Evolutionary conservation across 2,888 invertebrate genomes (phyloP).

Genomic region (Cryptus armator): DNA sequence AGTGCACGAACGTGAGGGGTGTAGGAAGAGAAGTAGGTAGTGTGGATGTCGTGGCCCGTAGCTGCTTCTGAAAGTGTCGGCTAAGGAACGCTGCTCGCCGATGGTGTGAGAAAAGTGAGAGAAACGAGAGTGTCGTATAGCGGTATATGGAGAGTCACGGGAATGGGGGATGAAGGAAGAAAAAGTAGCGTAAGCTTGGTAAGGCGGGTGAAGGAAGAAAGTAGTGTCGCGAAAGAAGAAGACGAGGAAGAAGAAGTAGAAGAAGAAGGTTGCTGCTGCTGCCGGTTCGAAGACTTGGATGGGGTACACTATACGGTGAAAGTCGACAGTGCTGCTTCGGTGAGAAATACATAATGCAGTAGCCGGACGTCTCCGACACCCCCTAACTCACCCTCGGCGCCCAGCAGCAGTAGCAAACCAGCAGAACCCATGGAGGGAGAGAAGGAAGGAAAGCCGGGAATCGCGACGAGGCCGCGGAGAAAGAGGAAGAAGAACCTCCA

Average conservation of each 20-base stretch:
- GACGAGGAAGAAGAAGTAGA: constrained; percentile 67
- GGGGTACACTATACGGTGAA: constrained; percentile 68
- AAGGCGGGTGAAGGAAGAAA: constrained; percentile 50
- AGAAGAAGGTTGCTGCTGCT: constrained; percentile 66
- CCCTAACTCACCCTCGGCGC: constrained; percentile 78
- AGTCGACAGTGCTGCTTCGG: constrained; percentile 74
- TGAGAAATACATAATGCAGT: constrained; percentile 85
- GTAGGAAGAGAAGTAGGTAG: constrained; percentile 28
- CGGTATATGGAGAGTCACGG: constrained; percentile 31
- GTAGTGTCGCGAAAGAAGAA: constrained; percentile 64
- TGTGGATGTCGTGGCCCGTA: constrained; percentile 42
- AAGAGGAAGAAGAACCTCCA: constrained; percentile 63
- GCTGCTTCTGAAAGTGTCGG: constrained; percentile 49
- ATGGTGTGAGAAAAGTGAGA: constrained; percentile 52
- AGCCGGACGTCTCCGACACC: constrained; percentile 85
- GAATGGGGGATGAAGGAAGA: constrained; percentile 56
- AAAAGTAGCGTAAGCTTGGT: constrained; percentile 51
- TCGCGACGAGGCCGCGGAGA: constrained; percentile 62
- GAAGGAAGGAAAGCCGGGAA: constrained; percentile 51
- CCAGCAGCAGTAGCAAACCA: constrained; percentile 33
- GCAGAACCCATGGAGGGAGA: constrained; percentile 43
- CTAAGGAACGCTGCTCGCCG: constrained; percentile 38
- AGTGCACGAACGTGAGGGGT: constrained; percentile 25
- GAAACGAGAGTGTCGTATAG: constrained; percentile 46
- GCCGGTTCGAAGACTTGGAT: constrained; percentile 71